phyloP scores from a whole-genome alignment of 2,113 vertebrate species.

The Leucopternis melanops region DNA sequence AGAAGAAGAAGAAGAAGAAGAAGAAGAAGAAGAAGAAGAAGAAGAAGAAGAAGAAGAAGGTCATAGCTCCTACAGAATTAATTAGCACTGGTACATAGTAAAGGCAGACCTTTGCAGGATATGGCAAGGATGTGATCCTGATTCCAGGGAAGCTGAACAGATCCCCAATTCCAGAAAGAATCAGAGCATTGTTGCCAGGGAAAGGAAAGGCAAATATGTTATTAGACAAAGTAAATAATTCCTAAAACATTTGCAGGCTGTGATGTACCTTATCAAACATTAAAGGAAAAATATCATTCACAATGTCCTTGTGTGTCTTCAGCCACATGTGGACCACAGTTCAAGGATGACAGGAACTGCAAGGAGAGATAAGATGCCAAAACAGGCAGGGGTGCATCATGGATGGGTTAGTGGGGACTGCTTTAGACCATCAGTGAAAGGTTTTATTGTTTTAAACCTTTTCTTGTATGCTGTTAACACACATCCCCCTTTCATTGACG shows the following conservation, averaged over 20 bases:
- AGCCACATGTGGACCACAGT: not conserved
- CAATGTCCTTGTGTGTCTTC: not conserved
- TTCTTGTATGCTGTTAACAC: not conserved
- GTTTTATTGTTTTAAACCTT: not conserved
- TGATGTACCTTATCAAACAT: not conserved
- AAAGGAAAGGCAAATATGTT: not conserved
- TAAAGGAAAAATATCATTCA: not conserved
- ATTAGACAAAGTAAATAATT: not conserved
- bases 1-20: not conserved
- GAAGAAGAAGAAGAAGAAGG: not conserved
- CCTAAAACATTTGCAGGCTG: not conserved
- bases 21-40: not conserved
- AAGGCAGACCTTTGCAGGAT: not conserved
- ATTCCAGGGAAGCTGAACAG: not conserved
- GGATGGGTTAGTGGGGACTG: not conserved
- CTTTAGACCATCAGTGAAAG: not conserved
- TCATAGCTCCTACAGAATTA: not conserved
- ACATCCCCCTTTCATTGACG: not conserved
- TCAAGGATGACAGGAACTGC: not conserved
- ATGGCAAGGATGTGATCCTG: not conserved
- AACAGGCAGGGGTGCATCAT: not conserved
- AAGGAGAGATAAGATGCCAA: not conserved
- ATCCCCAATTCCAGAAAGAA: not conserved
- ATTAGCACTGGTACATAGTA: not conserved
- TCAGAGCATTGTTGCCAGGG: not conserved